Evolutionary conservation across 2,888 invertebrate genomes (phyloP).

Genomic region (Amblyjoppa proteus): DNA sequence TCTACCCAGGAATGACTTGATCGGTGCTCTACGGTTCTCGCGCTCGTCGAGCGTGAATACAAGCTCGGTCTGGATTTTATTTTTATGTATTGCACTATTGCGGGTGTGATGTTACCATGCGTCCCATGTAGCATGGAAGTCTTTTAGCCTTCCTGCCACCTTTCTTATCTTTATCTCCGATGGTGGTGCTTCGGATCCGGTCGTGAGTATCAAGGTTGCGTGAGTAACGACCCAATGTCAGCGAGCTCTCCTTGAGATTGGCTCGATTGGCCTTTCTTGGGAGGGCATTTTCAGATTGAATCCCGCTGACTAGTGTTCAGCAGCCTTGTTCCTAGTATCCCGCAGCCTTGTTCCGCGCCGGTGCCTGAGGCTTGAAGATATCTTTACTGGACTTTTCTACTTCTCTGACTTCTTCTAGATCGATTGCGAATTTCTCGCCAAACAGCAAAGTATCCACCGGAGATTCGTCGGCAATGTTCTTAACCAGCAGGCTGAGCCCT

Average conservation of each 20-base stretch:
- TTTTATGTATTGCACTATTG: not conserved
- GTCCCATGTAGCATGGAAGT: not conserved
- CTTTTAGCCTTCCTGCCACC: not conserved
- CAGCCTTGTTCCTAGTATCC: not conserved
- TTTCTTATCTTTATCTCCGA: not conserved
- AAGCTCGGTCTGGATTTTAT: constrained; percentile 10
- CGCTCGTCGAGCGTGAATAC: not conserved
- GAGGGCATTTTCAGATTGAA: not conserved
- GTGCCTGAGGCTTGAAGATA: not conserved
- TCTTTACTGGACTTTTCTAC: constrained; percentile 13
- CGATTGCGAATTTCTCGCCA: not conserved
- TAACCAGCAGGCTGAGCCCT: not conserved
- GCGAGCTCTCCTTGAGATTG: not conserved
- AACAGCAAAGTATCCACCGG: not conserved
- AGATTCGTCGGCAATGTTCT: not conserved
- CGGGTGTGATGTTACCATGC: not conserved
- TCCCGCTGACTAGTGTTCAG: too few relatives aligned
- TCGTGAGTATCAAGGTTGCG: not conserved
- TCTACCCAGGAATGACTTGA: not conserved
- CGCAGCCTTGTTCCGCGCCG: not conserved
- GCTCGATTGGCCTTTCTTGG: not conserved
- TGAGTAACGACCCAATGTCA: too few relatives aligned
- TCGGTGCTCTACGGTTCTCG: not conserved
- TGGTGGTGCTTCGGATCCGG: not conserved
- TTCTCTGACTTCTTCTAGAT: not conserved